Evolutionary conservation across 1,140 invertebrate genomes (phyloP), one percentile per base, ranked within the genome.

Genomic region (Melanaphis sacchari): DNA sequence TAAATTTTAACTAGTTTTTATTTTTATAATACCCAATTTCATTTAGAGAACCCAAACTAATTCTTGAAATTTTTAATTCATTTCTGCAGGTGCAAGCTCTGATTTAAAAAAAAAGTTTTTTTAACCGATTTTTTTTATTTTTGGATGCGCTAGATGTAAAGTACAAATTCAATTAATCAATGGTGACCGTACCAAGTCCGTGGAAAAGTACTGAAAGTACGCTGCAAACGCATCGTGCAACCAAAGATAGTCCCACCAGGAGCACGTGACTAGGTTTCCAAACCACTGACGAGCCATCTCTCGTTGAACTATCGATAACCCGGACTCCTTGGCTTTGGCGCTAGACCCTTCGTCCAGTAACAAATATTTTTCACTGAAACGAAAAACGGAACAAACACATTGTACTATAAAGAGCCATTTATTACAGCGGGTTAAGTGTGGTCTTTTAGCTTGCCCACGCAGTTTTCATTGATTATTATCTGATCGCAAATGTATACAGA

Each of bases 201-300:
- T 96, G n/a, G 94, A 85, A 59, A 94, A 94, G 76, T 94, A 94
- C 49, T 94, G 92, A 89, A 94, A 95, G 95, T 96, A 98, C 0
- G 97, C 97, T 8, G 98, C 98, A 95, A 98, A 98, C 95, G 96
- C 94, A 96, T 97, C 94, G 96, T 96, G 95, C 94, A 97, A 94
- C 97, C 97, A 96, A 0, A 98, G 95, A 95, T 98, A 97, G 15
- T 96, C 96, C 97, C 97, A 98, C 97, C 97, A 98, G 94, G 96
- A 96, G 96, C 97, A 97, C 4, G 97, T 98, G 0, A 98, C 97
- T 94, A 98, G 95, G 95, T 98, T 97, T 21, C 97, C 97, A 94
- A 97, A 97, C 97, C 97, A 97, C 94, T 97, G 97, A 95, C 98
- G 98, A 1, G 97, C 97, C 21, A 98, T 94, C 95, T 98, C 98